Conservation (phyloP, 2,113 vertebrate genomes). For the Mungos mungo region DNA sequence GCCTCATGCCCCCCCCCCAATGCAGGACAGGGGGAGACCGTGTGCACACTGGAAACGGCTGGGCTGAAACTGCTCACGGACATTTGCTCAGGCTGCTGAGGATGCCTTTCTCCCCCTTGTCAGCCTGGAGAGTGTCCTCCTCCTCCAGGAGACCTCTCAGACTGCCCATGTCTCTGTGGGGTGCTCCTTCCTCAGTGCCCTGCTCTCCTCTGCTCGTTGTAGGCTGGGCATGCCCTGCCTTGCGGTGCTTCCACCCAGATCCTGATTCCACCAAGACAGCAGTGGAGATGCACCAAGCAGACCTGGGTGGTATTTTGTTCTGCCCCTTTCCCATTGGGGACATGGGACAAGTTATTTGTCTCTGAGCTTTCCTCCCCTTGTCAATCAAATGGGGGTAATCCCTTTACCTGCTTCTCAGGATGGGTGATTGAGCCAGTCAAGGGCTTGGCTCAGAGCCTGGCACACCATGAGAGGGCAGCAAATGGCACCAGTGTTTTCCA, state of each 20-base stretch:
- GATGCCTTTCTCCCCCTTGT: too few relatives aligned
- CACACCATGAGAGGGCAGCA: background rate
- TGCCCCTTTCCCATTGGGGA: background rate
- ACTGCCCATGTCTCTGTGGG: fast-evolving
- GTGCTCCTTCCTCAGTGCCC: background rate
- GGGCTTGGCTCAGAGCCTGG: background rate
- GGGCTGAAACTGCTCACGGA: background rate
- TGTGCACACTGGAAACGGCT: background rate
- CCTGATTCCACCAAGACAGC: too few relatives aligned
- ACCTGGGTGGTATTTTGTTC: background rate
- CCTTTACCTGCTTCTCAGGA: background rate
- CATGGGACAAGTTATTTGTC: background rate
- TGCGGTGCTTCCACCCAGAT: background rate
- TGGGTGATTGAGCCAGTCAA: background rate
- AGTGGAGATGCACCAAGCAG: background rate
- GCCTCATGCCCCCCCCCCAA: background rate
- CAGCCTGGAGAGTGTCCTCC: background rate
- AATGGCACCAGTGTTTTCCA: background rate
- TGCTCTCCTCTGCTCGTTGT: background rate
- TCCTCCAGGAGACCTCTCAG: background rate
- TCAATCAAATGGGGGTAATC: background rate
- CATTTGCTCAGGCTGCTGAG: background rate
- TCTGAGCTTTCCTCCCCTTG: background rate
- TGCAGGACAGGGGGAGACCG: background rate
- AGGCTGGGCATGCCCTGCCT: background rate